Evolutionary conservation across 2,888 invertebrate species (phyloP).

Genomic region (Tachystola acroxantha): DNA sequence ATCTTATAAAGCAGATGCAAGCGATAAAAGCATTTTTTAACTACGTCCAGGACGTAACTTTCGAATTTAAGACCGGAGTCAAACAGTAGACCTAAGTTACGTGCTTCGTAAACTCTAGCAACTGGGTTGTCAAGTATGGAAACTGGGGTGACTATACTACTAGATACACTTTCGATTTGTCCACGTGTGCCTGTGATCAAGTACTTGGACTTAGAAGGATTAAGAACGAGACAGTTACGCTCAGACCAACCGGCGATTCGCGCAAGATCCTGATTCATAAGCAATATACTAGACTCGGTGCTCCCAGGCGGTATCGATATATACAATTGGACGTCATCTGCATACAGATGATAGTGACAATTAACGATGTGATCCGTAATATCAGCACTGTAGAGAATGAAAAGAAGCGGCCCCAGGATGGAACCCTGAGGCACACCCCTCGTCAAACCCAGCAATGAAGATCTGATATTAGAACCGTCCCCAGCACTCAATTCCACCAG

Average conservation of each 20-base stretch:
- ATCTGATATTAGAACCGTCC: background rate
- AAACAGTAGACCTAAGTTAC: slow-evolving; percentile 10
- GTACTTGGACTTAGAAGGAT: background rate
- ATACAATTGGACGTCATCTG: slow-evolving; percentile 12
- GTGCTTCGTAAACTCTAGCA: slow-evolving; percentile 7
- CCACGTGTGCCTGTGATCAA: background rate
- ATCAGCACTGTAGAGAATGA: slow-evolving; percentile 12
- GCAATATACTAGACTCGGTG: background rate
- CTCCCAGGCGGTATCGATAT: slow-evolving; percentile 1
- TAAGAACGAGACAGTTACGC: background rate
- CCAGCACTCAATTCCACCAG: background rate
- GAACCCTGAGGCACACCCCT: slow-evolving; percentile 12
- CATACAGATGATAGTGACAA: slow-evolving; percentile 11
- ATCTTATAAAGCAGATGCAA: slow-evolving; percentile 11
- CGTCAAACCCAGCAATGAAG: background rate
- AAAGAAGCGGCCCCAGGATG: slow-evolving; percentile 10
- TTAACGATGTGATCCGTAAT: slow-evolving; percentile 2
- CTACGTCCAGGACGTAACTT: slow-evolving; percentile 3
- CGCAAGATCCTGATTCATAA: slow-evolving; percentile 6
- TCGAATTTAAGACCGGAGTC: slow-evolving; percentile 9
- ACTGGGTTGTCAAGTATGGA: background rate
- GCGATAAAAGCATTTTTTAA: slow-evolving; percentile 11
- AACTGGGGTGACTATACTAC: background rate
- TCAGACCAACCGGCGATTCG: slow-evolving; percentile 6
- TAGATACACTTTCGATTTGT: slow-evolving; percentile 4